Evolutionary conservation across 2,888 invertebrate species (phyloP).

Genomic region (Cremastinae sp.): DNA sequence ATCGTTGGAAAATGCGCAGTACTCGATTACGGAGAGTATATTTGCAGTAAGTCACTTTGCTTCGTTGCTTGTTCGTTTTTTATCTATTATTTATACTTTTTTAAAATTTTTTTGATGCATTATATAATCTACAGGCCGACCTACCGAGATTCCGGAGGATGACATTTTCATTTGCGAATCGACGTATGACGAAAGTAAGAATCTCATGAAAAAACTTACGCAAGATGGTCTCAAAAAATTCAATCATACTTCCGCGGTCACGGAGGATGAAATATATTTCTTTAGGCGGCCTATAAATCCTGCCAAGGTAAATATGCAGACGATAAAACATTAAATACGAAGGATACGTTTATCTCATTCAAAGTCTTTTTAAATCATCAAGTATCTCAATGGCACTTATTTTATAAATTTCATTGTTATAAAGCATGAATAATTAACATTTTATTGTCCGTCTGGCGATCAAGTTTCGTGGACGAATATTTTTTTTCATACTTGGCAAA

Average conservation of each 20-base stretch:
- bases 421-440: no score
- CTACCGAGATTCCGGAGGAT: constrained; percentile 95
- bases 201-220: constrained; percentile 87
- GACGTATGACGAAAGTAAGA: constrained; percentile 93
- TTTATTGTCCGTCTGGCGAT: no score
- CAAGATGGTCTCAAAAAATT: constrained; percentile 89
- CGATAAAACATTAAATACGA: constrained; percentile 16
- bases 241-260: constrained; percentile 90
- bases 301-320: constrained; percentile 80
- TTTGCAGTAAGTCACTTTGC: constrained; percentile 85
- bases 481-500: constrained; percentile 62
- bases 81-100: background rate
- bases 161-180: constrained; percentile 97
- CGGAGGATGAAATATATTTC: constrained; percentile 95
- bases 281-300: constrained; percentile 88
- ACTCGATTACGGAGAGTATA: constrained; percentile 93
- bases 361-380: background rate
- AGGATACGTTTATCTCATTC: no score
- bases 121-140: constrained; percentile 85
- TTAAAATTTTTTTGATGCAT: background rate
- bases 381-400: no score
- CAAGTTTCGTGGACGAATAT: no score
- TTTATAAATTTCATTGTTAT: no score
- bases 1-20: constrained; percentile 96
- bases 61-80: background rate